Evolutionary conservation across 2,888 invertebrate species (phyloP), one percentile per base, ranked within the genome.

Genomic region (Pinctada fucata): DNA sequence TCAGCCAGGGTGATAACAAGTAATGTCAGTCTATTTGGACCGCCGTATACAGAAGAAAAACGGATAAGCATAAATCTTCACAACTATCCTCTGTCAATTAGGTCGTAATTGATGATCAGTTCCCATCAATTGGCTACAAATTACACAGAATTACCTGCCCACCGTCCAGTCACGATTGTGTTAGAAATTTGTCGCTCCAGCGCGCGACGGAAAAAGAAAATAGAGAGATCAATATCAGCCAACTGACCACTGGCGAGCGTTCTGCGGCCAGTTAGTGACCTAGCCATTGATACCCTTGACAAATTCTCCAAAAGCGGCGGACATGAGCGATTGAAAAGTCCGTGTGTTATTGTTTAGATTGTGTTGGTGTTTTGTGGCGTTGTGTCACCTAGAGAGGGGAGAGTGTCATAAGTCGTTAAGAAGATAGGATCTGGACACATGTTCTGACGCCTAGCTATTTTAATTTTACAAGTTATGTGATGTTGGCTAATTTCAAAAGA

Each of bases 61-160:
- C 31, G 31, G 31, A 31, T 31, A 31, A 31, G 31, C 31, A 31
- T 31, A 31, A 31, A 31, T 31, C 31, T 31, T 31, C 31, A 31
- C 31, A 31, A 31, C 31, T 45, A 67, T 67, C 67, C 31, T n/a
- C 5, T 67, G 67, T 52, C 72, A 72, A 72, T 72, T 72, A 52
- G 52, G n/a, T 50, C 58, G 47, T 72, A 52, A 72, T 72, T 72
- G 72, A 58, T 58, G 72, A 72, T 72, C 58, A 72, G 72, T 52
- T n/a, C 52, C 72, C 16, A 6, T 52, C 72, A 52, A 72, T 72
- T 72, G 72, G 72, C 51, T 47, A 72, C 72, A 72, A 72, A 72
- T 72, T 72, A 72, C 16, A 51, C 72, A 52, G 52, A 72, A 72
- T 72, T 72, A 72, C 72, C 72, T 72, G 72, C 58, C 52, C 52